Evolutionary conservation across 2,113 vertebrate genomes (phyloP), one percentile per base, ranked within the genome.

Genomic region (Vulpes vulpes): DNA sequence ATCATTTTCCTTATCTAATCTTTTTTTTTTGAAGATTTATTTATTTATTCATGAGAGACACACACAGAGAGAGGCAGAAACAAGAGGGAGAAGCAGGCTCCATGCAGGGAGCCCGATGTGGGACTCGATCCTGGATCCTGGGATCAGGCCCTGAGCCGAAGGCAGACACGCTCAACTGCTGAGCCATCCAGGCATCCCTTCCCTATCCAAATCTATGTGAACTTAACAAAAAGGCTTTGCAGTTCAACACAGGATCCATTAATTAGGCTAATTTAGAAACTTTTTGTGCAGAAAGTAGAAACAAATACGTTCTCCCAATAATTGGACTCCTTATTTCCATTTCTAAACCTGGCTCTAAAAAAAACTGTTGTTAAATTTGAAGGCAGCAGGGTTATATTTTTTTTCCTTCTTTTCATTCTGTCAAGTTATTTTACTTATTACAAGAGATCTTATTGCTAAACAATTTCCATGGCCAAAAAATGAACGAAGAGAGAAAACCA

Each of bases 231-330:
- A 91, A 79, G 65, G 4, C 62, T 94, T 53, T 27, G 62, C 16
- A 74, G 30, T 94, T 74, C n/a, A 60, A 69, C 10, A 20, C 10
- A 57, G 65, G 22, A 20, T 71, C 11, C 27, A 73, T 35, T 93
- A 57, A 96, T 53, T 35, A 80, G 62, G 38, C 22, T 76, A 80
- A 94, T 85, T 84, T 51, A 74, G 78, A 93, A 97, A 88, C 38
- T 25, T 0, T 76, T 49, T 84, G 59, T 88, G 76, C 38, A 88
- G 35, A 91, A 91, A 53, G 32, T 32, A 65, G 11, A 22, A 15
- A 57, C 32, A 92, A 20, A 81, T 59, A 30, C 49, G 69, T 78
- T 87, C 35, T 83, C 67, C 30, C 89, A 86, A 65, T 91, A 65
- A 67, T 19, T 74, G 30, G 8, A 91, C 84, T 91, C 27, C 57